A percentile compares a stretch with the other conserved stretches of the same genome.
These are phyloP conservation scores for Eueremaeus valkanovi DNA, from an alignment of 2,888 invertebrate genomes.

Conservation along the genomic window DNA sequence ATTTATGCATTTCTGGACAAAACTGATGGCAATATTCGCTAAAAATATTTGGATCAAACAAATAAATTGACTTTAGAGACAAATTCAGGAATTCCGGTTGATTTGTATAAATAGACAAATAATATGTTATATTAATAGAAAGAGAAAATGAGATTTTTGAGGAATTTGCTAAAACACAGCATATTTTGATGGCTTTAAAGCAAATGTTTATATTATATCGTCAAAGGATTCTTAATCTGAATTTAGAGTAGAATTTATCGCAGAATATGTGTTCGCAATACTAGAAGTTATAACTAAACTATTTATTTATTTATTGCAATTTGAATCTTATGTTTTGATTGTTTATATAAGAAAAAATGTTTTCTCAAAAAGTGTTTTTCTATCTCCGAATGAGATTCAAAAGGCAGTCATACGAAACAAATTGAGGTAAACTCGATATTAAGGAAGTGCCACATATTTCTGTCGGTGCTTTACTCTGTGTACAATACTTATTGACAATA, in stretches of 20 bases:
- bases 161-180: neutral
- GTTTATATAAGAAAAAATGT: conserved; percentile 6
- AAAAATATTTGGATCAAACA: neutral
- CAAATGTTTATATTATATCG: neutral
- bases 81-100: neutral
- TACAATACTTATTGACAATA: neutral
- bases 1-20: neutral
- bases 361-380: neutral
- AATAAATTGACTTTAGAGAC: neutral
- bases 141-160: neutral
- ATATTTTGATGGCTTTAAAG: neutral
- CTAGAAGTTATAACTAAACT: no score
- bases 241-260: no score
- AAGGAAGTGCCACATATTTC: conserved; percentile 9
- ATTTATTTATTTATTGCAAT: no score
- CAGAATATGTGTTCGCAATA: no score
- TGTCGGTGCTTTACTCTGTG: no score
- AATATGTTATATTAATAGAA: neutral
- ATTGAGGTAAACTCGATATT: neutral
- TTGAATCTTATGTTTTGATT: neutral
- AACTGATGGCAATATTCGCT: neutral
- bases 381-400: neutral
- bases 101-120: conserved; percentile 11
- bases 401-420: neutral
- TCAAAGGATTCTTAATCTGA: neutral